Conservation (phyloP, 1,140 invertebrate genomes). For the Pollicipes pollicipes region DNA sequence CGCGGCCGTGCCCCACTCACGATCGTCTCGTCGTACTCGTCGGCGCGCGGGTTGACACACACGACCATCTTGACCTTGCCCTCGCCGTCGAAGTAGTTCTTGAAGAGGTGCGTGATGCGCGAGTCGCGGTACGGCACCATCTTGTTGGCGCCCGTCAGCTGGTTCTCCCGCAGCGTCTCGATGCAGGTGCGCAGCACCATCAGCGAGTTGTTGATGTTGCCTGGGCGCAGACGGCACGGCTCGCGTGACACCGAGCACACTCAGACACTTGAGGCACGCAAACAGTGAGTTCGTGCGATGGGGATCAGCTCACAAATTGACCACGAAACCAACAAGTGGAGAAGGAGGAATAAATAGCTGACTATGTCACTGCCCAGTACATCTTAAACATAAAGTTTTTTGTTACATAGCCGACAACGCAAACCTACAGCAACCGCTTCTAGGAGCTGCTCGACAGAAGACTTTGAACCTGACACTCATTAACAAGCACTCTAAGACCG, state of each 20-base stretch:
- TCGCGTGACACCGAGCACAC: constrained; percentile 8
- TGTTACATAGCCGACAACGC: too few relatives aligned
- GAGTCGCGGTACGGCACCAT: constrained; percentile 88
- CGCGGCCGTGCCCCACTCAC: constrained; percentile 28
- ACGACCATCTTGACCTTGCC: constrained; percentile 86
- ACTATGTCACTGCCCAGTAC: too few relatives aligned
- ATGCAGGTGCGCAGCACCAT: constrained; percentile 71
- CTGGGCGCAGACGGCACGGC: constrained; percentile 27
- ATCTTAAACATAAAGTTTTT: too few relatives aligned
- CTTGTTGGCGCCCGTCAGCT: constrained; percentile 37
- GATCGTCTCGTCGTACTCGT: constrained; percentile 89
- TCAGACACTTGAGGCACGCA: constrained; percentile 3
- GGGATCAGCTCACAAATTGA: too few relatives aligned
- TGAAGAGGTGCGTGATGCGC: constrained; percentile 90
- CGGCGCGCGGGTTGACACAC: constrained; percentile 78
- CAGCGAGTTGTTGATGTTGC: constrained; percentile 71
- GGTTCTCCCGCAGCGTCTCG: constrained; percentile 80
- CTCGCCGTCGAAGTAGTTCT: constrained; percentile 95
- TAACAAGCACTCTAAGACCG: too few relatives aligned
- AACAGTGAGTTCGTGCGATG: too few relatives aligned
- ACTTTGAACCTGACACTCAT: too few relatives aligned
- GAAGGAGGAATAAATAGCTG: too few relatives aligned
- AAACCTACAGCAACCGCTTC: too few relatives aligned
- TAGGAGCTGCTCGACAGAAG: too few relatives aligned
- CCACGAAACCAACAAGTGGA: too few relatives aligned